Percentiles rank a stretch among this genome's conserved stretches.
phyloP scores from a whole-genome alignment of 2,888 invertebrate genomes.

The Urechis unicinctus region DNA sequence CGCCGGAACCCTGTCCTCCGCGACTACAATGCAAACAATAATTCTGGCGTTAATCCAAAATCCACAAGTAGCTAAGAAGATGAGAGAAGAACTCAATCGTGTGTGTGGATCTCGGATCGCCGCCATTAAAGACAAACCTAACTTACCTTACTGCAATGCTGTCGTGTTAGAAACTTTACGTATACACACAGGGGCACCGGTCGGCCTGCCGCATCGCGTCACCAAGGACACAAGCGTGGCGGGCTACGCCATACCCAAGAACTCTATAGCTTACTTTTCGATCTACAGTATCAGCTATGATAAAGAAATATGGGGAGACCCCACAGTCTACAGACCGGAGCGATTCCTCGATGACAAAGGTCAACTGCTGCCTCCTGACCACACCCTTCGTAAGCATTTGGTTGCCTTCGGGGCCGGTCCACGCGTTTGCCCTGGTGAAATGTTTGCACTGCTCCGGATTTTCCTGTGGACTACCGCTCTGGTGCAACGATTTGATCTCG shows the following conservation, averaged over 20 bases:
- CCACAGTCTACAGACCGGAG: not conserved
- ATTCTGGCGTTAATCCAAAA: not conserved
- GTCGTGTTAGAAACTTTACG: not conserved
- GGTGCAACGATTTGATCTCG: not conserved
- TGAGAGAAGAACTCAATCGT: not conserved
- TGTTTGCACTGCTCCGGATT: not conserved
- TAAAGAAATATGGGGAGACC: not conserved
- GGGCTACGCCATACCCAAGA: not conserved
- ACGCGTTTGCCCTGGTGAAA: not conserved
- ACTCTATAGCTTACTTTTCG: not conserved
- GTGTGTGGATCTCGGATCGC: not conserved
- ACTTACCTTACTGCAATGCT: not conserved
- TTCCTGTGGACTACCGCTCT: not conserved
- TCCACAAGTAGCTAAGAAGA: not conserved
- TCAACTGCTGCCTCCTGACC: not conserved
- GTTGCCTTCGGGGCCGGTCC: not conserved
- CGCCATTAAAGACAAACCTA: not conserved
- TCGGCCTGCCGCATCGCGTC: not conserved
- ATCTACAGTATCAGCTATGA: not conserved
- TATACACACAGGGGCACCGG: not conserved
- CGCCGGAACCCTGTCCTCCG: not conserved
- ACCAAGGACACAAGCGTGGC: not conserved
- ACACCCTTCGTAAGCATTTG: not conserved
- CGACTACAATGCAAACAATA: not conserved
- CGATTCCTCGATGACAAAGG: not conserved